Base-by-base conservation (phyloP, 1,140 invertebrate genomes). In the Tetramorium simillimum region DNA sequence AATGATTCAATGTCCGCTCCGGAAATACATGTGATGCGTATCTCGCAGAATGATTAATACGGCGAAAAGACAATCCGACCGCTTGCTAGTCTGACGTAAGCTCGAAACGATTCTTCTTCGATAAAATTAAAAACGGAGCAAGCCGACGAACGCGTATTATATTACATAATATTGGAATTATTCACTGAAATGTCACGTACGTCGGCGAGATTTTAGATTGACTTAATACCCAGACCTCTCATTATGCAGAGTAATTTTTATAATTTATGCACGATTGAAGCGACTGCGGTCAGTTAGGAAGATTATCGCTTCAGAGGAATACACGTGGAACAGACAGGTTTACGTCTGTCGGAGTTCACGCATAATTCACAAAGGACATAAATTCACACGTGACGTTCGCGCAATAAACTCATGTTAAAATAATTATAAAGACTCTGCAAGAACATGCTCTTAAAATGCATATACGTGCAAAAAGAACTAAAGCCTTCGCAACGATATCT, bases 11-110 rank as follows among this genome's bases (percentile, higher is more conserved):
- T 73, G 53, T 9, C 46, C 18, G 80, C 56, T 70, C 80, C 67
- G 69, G 80, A 84, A 84, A 84, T 84, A 84, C 69, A 33, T 49
- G 40, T 84, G 80, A 60, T 73, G 69, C 69, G 53, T 56, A 62
- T 14, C 33, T 33, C 43, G 69, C 12, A 56, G 14, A 28, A 28
- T 84, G 80, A 84, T 84, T 75, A 75, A 84, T 84, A 37, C 69
- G 18, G 28, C 43, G 69, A 84, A 84, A 60, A 84, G 80, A 18
- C 67, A 40, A 49, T 3, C 80, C 65, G 18, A 7, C 21, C 40
- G 51, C 21, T 40, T 53, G 78, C 12, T 37, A 49, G 43, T 33
- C 80, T 84, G 80, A 84, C 80, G 80, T 75, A 84, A 84, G 69
- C 24, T 2, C 33, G 69, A 49, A 62, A 46, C 53, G n/a, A 84